Base-by-base conservation (phyloP, 1,140 invertebrate genomes). In the Drosophila nebulosa region DNA sequence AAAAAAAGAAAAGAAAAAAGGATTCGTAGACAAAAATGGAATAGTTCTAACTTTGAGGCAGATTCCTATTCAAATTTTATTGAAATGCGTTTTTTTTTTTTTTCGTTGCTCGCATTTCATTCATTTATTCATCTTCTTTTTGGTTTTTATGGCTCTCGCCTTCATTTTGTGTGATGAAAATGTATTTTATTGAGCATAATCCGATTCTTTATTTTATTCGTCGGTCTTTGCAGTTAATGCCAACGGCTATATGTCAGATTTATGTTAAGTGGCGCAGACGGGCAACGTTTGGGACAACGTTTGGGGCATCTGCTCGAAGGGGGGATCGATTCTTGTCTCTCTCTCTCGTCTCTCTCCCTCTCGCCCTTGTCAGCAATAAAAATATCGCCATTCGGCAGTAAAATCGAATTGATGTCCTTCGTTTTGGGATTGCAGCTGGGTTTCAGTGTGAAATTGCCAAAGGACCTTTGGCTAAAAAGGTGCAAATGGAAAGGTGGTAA, bases 31-130 rank as follows among this genome's bases (percentile, higher is more conserved):
- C 26, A 18, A 3, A 22, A n/a, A 32, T 27, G 30, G 27, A 70
- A 39, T 21, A 50, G 39, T 53, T 53, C 4, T 21, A 30, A 16
- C 39, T 10, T 46, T 42, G 30, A 12, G 30, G 5, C 2, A 7
- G 42, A 63, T 62, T 74, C 62, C 18, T 68, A 79, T 75, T 75
- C 55, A 73, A 71, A 79, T 83, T 74, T 56, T 71, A 81, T 83
- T 83, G 65, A 83, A 83, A 74, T 78, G 55, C 55, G 10, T 18
- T 18, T 42, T 39, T 16, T 14, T 46, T 21, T 46, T 42, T 7
- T 7, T 7, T 39, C 6, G 30, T 12, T 10, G 9, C 16, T 46
- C 69, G 65, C 56, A 65, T 18, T 32, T 32, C 12, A 59, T n/a
- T 59, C 56, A 59, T 59, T 9, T n/a, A 71, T 65, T 77, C 42